Conservation (phyloP, 2,797 vertebrate species). For the Catostomus latipinnis region DNA sequence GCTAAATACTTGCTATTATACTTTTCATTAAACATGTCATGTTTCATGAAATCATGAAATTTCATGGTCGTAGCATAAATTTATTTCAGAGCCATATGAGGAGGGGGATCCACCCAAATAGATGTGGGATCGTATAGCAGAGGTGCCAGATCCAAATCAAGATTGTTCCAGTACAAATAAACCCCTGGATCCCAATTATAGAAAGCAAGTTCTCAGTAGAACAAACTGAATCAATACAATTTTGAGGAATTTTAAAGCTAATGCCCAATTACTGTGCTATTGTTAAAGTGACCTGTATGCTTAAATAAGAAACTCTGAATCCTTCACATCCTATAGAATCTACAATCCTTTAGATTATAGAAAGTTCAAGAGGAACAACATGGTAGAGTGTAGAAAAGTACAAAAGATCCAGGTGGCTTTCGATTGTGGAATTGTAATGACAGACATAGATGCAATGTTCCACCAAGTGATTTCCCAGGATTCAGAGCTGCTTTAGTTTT, state of each 20-base stretch:
- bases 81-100: no score
- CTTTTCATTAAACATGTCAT: no score
- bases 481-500: background rate
- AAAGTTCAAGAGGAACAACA: background rate
- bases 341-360: no score
- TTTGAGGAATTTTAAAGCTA: background rate
- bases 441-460: background rate
- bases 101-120: no score
- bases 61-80: no score
- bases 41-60: no score
- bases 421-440: background rate
- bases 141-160: no score
- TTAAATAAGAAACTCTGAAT: background rate
- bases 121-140: background rate
- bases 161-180: background rate
- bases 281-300: no score
- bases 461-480: no score
- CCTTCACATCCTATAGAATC: background rate
- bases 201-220: slow-evolving; percentile 12
- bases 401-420: background rate
- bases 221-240: background rate
- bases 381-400: background rate
- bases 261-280: background rate
- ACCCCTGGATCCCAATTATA: background rate
- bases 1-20: no score